Base-by-base conservation (phyloP, 2,113 vertebrate species). In the Ictalurus punctatus region DNA sequence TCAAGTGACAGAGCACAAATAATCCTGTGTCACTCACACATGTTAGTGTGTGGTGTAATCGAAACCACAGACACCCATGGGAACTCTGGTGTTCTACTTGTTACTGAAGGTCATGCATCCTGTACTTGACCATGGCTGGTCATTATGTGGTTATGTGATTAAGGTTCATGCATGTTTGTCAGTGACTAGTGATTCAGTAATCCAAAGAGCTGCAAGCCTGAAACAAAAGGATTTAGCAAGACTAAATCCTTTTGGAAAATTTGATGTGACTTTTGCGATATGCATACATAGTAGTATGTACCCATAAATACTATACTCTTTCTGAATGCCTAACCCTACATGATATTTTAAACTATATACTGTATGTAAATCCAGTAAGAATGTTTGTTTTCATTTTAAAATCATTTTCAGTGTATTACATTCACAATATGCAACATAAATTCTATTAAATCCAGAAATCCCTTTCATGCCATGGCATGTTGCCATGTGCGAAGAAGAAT, bases 61-160 rank as follows among this genome's bases (percentile, higher is more conserved):
- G 84, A 85, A 92, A 88, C 91, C 86, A 92, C 82, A 90, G 71
- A 90, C 37, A 90, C 89, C 91, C 90, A 83, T 7, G 67, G 89
- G 92, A 90, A 92, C 86, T 93, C 90, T 92, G 90, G 88, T 92
- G 91, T 89, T 93, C 89, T 84, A 44, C 65, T 85, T 86, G 91
- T 85, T 74, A 74, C 9, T 52, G 84, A 73, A 27, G 79, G 83
- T 48, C 44, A 48, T 86, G 87, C 90, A 91, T 86, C 83, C 6
- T 73, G 34, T 48, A 44, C 79, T 59, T 65, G 56, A 85, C 80
- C 87, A 91, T 93, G 65, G 48, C 52, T 76, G 19, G 34, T 89
- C 37, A 48, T 88, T 89, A 69, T 44, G 76, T 54, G 25, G 76
- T 90, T 90, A 91, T 88, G 54, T 58, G 83, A 90, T 74, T 40